Evolutionary conservation across 1,140 invertebrate genomes (phyloP).

Genomic region (Ceratina japonica): DNA sequence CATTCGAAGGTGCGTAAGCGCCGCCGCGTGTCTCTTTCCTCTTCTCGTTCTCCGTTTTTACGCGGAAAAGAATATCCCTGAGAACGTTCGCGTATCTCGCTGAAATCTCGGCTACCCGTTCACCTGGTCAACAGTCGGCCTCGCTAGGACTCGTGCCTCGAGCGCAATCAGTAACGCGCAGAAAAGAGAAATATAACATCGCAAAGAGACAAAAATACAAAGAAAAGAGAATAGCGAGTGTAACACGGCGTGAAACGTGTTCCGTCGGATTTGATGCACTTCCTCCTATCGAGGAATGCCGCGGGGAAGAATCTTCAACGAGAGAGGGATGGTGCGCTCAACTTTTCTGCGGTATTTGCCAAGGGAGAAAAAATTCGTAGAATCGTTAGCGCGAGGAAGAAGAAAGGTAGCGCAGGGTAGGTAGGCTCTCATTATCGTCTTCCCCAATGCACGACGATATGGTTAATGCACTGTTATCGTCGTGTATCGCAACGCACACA

Average conservation of each 20-base stretch:
- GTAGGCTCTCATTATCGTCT: conserved; percentile 54
- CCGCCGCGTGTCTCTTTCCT: not conserved
- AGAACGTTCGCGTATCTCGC: not conserved
- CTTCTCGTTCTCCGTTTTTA: not conserved
- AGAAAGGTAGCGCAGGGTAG: not conserved
- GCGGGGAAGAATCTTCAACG: not conserved
- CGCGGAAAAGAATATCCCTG: not conserved
- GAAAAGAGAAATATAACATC: too few relatives aligned
- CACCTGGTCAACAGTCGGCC: not conserved
- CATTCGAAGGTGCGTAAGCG: conserved; percentile 5
- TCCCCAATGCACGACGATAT: conserved; percentile 52
- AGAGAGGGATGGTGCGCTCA: not conserved
- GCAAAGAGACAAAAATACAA: too few relatives aligned
- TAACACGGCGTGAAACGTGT: not conserved
- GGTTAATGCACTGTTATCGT: conserved; percentile 62
- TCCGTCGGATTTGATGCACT: not conserved
- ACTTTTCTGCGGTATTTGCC: conserved; percentile 7
- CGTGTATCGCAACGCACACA: conserved; percentile 57
- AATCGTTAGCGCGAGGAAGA: conserved; percentile 16
- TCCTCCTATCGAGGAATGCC: not conserved
- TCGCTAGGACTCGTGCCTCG: not conserved
- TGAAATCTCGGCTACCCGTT: conserved; percentile 18
- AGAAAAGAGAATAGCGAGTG: too few relatives aligned
- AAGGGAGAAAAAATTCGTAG: conserved; percentile 22
- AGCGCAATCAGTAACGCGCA: too few relatives aligned